Percentiles rank a stretch among this genome's conserved stretches.
Conservation (phyloP, 2,888 invertebrate genomes). For the Quadriops clusia region DNA sequence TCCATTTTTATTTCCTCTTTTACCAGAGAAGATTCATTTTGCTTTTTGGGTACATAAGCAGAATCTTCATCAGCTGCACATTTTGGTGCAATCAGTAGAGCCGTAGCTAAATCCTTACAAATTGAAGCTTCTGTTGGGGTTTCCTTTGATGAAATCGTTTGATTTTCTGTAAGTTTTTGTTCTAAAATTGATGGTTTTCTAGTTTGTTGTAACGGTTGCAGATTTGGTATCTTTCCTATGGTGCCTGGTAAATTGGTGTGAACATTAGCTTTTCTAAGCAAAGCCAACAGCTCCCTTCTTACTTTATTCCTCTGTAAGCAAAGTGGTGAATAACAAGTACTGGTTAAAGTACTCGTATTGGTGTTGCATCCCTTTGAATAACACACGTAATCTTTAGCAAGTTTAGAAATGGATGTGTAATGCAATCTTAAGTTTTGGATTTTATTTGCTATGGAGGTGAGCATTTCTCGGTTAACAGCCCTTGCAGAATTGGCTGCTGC, state of each 20-base stretch:
- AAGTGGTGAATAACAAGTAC: constrained; percentile 67
- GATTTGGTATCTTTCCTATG: constrained; percentile 37
- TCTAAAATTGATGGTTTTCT: constrained; percentile 55
- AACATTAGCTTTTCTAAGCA: constrained; percentile 52
- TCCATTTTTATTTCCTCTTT: constrained; percentile 20
- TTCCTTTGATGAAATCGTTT: constrained; percentile 14
- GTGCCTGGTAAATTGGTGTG: constrained; percentile 39
- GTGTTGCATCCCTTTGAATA: constrained; percentile 61
- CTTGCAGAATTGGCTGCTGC: constrained; percentile 19
- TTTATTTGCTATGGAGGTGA: constrained; percentile 50
- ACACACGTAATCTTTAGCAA: constrained; percentile 62
- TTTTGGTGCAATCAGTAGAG: constrained; percentile 49
- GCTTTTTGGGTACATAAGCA: constrained; percentile 28
- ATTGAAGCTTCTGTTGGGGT: constrained; percentile 41
- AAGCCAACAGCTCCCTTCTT: constrained; percentile 52
- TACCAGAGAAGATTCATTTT: constrained; percentile 14
- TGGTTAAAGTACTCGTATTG: constrained; percentile 38
- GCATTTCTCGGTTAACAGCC: constrained; percentile 41
- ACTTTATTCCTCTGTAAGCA: constrained; percentile 64
- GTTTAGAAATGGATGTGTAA: constrained; percentile 54
- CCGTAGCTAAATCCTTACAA: constrained; percentile 48
- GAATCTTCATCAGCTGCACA: constrained; percentile 40
- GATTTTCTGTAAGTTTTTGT: constrained; percentile 49
- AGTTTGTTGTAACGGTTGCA: constrained; percentile 13
- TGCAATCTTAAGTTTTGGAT: constrained; percentile 57